Conservation (phyloP, 2,888 invertebrate genomes). For the Oscheius sp. region DNA sequence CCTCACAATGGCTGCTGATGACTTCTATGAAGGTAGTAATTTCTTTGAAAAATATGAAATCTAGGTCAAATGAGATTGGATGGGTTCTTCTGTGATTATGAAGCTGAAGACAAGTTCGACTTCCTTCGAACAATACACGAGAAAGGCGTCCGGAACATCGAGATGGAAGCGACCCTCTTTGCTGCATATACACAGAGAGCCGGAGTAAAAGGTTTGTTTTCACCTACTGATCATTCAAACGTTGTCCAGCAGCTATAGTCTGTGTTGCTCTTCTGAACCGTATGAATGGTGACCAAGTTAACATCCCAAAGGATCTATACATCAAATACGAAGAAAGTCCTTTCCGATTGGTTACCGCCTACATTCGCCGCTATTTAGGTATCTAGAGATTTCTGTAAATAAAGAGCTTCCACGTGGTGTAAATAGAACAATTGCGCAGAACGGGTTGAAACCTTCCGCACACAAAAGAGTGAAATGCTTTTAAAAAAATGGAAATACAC, state of each 20-base stretch:
- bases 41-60: background rate
- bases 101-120: conserved; percentile 85
- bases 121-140: conserved; percentile 80
- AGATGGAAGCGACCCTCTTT: conserved; percentile 89
- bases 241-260: conserved; percentile 80
- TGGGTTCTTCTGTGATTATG: conserved; percentile 94
- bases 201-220: conserved; percentile 45
- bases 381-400: conserved; percentile 23
- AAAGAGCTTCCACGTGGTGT: background rate
- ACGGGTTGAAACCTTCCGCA: conserved; percentile 1
- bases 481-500: too few relatives aligned
- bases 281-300: conserved; percentile 86
- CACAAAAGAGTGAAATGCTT: too few relatives aligned
- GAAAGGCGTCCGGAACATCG: conserved; percentile 89
- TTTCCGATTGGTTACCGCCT: conserved; percentile 60
- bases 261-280: conserved; percentile 92
- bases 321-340: conserved; percentile 67
- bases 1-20: conserved; percentile 93
- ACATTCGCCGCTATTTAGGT: conserved; percentile 46
- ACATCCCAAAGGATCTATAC: conserved; percentile 55
- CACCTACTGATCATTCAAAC: background rate
- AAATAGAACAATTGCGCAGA: background rate
- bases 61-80: conserved; percentile 91
- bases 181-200: conserved; percentile 92
- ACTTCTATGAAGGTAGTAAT: conserved; percentile 88